These are phyloP conservation scores for Mamestra configurata DNA, from an alignment of 1,140 invertebrate genomes.

Conservation along the genomic window DNA sequence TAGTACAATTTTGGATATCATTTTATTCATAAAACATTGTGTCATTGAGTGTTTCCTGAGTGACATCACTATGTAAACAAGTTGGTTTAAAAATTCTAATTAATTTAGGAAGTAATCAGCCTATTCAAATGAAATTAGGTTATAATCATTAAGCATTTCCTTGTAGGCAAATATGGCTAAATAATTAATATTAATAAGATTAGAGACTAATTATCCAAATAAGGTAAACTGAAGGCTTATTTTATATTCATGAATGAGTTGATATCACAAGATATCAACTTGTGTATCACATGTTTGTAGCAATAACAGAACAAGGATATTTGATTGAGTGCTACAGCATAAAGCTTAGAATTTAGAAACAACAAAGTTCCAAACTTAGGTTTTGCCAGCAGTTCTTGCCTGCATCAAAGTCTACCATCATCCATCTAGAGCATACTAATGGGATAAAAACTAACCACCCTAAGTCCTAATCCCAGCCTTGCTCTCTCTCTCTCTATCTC, in stretches of 20 bases:
- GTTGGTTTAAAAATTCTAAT: not conserved
- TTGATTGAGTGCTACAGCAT: too few relatives aligned
- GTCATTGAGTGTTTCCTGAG: not conserved
- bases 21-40: constrained; percentile 21
- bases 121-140: not conserved
- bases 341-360: too few relatives aligned
- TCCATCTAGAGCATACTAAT: too few relatives aligned
- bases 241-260: not conserved
- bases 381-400: too few relatives aligned
- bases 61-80: constrained; percentile 27
- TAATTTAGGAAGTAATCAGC: not conserved
- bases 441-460: too few relatives aligned
- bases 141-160: not conserved
- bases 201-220: not conserved
- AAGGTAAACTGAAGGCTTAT: not conserved
- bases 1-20: constrained; percentile 10
- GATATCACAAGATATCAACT: too few relatives aligned
- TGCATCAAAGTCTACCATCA: too few relatives aligned
- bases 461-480: too few relatives aligned
- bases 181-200: not conserved
- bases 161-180: not conserved
- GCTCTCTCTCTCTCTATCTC: too few relatives aligned
- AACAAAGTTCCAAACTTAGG: too few relatives aligned
- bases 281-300: too few relatives aligned
- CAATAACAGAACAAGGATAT: too few relatives aligned